These are phyloP conservation scores for Gambelia wislizenii DNA, from an alignment of 2,797 vertebrate genomes.

Conservation along the genomic window DNA sequence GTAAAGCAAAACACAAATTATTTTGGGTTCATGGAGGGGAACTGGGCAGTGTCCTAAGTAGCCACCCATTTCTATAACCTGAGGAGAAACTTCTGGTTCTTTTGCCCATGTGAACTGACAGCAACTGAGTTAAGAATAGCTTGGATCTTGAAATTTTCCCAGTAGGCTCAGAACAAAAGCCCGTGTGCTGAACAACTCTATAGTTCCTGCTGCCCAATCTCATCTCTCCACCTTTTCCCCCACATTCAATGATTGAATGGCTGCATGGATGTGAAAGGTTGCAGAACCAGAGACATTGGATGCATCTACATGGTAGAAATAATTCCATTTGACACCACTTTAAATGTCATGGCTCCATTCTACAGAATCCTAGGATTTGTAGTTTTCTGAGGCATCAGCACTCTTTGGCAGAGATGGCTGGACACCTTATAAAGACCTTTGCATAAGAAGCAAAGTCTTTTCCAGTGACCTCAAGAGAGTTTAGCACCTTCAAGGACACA, in stretches of 20 bases:
- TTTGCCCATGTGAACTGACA: not conserved
- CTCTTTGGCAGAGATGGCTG: too few relatives aligned
- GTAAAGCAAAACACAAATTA: constrained; percentile 53
- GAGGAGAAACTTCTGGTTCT: not conserved
- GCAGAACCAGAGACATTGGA: too few relatives aligned
- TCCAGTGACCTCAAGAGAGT: too few relatives aligned
- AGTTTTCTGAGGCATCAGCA: too few relatives aligned
- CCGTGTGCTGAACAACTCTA: not conserved
- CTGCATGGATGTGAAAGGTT: not conserved
- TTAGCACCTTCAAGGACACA: too few relatives aligned
- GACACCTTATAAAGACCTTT: too few relatives aligned
- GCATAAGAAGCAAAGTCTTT: too few relatives aligned
- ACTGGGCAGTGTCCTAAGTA: not conserved
- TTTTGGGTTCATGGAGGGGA: constrained; percentile 47
- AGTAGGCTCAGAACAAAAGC: not conserved
- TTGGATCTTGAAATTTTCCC: not conserved
- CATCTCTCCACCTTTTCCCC: not conserved
- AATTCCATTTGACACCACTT: too few relatives aligned
- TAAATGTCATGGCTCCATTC: too few relatives aligned
- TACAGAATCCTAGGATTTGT: too few relatives aligned
- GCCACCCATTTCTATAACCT: not conserved
- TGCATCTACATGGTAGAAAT: too few relatives aligned
- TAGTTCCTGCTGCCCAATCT: not conserved
- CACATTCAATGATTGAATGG: too few relatives aligned
- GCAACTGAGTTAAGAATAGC: not conserved